Evolutionary conservation across 2,888 invertebrate species (phyloP).

Genomic region (Spilarctia lutea): DNA sequence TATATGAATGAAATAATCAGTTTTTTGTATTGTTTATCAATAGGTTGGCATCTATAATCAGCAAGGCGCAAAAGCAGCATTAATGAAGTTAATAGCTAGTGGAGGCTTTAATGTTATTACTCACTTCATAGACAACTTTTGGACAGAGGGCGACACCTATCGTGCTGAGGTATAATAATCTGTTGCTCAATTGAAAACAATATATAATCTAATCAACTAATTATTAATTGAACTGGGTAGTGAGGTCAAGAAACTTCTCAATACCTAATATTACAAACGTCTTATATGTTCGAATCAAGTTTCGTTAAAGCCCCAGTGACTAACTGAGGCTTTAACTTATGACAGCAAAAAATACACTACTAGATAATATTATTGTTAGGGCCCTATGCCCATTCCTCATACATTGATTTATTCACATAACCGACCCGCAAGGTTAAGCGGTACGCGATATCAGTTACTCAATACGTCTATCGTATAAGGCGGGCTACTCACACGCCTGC

Average conservation of each 20-base stretch:
- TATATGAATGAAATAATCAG: background rate
- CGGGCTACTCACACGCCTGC: too few species aligned
- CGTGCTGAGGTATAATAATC: slow-evolving; percentile 64
- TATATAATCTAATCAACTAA: background rate
- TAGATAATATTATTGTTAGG: background rate
- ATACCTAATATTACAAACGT: background rate
- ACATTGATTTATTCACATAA: background rate
- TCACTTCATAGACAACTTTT: slow-evolving; percentile 96
- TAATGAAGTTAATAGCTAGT: slow-evolving; percentile 89
- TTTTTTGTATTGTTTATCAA: slow-evolving; percentile 2
- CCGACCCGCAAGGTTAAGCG: too few species aligned
- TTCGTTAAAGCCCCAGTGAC: background rate
- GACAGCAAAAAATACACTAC: background rate
- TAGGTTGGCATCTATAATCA: slow-evolving; percentile 69
- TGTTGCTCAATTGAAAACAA: background rate
- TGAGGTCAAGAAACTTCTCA: background rate
- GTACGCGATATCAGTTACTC: too few species aligned
- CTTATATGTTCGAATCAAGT: background rate
- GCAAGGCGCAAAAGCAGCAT: slow-evolving; percentile 89
- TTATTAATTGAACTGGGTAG: background rate
- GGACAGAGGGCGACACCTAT: slow-evolving; percentile 95
- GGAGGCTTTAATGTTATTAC: slow-evolving; percentile 94
- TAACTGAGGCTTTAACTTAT: background rate
- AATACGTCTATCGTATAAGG: too few species aligned
- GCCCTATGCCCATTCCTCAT: background rate